phyloP scores from a whole-genome alignment of 2,113 vertebrate species.

The Copsychus sechellarum region DNA sequence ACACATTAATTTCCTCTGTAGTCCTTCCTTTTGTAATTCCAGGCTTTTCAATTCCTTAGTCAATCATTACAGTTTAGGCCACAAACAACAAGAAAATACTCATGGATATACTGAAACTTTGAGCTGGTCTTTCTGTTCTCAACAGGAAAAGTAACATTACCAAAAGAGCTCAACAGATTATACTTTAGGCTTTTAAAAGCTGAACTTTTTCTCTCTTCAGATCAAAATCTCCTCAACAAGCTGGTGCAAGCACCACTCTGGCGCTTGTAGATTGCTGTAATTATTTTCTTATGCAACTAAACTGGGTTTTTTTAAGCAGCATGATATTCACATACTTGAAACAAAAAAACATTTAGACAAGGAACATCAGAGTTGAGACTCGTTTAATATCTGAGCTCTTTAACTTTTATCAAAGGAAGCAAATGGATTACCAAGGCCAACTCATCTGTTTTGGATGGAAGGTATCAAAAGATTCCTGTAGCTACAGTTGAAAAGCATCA shows the following conservation, averaged over 20 bases:
- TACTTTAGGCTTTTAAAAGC: background rate
- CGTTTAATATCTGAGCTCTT: background rate
- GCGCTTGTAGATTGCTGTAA: background rate
- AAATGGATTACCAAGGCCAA: background rate
- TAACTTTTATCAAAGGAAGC: slow-evolving; percentile 5
- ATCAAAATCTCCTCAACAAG: background rate
- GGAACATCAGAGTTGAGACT: slow-evolving; percentile 1
- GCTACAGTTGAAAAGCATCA: background rate
- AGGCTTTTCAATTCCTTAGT: background rate
- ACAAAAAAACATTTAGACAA: slow-evolving; percentile 32
- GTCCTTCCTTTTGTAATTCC: background rate
- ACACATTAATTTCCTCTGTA: background rate
- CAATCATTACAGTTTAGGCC: background rate
- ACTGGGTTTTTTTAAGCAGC: background rate
- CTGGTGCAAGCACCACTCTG: background rate
- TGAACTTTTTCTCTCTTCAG: background rate
- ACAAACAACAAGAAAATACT: background rate
- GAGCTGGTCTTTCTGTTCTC: background rate
- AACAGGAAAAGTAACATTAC: background rate
- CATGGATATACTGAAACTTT: background rate
- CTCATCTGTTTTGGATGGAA: background rate
- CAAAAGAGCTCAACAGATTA: background rate
- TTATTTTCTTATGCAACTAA: slow-evolving; percentile 34
- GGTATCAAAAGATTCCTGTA: background rate
- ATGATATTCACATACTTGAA: background rate